Conservation (phyloP, 2,888 invertebrate species). For the Barypeithes pellucidus region DNA sequence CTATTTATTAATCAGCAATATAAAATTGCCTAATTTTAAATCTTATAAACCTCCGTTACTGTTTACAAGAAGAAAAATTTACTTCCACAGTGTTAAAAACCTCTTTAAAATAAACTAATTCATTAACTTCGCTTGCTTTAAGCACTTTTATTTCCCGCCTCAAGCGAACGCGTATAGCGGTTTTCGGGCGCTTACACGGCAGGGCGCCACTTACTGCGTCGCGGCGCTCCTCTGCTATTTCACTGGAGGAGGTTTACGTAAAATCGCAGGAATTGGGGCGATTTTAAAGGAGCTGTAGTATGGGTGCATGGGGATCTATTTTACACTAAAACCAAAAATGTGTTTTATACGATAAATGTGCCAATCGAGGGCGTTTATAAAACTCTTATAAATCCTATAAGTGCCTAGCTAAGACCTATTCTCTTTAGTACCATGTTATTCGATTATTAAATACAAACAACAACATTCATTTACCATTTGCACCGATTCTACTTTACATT, state of each 20-base stretch:
- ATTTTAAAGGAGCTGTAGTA: constrained; percentile 18
- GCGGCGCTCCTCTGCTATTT: constrained; percentile 60
- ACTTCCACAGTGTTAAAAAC: background rate
- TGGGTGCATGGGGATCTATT: background rate
- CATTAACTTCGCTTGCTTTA: constrained; percentile 60
- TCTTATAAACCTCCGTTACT: background rate
- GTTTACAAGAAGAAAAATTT: background rate
- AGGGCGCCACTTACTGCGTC: constrained; percentile 68
- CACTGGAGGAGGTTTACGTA: constrained; percentile 55
- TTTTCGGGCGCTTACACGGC: constrained; percentile 59
- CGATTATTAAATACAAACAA: background rate
- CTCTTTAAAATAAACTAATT: constrained; percentile 15
- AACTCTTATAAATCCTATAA: too few species aligned
- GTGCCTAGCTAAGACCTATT: too few species aligned
- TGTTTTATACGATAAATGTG: too few species aligned
- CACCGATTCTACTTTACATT: background rate
- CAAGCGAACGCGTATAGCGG: constrained; percentile 52
- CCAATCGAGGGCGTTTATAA: too few species aligned
- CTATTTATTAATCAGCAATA: too few species aligned
- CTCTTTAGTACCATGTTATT: too few species aligned
- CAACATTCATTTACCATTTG: constrained; percentile 2
- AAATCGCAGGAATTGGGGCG: constrained; percentile 20
- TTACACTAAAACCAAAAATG: too few species aligned
- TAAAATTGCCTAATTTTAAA: too few species aligned
- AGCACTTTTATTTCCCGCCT: constrained; percentile 57